Base-by-base conservation (phyloP, 1,140 invertebrate species). In the Danaus plexippus region DNA sequence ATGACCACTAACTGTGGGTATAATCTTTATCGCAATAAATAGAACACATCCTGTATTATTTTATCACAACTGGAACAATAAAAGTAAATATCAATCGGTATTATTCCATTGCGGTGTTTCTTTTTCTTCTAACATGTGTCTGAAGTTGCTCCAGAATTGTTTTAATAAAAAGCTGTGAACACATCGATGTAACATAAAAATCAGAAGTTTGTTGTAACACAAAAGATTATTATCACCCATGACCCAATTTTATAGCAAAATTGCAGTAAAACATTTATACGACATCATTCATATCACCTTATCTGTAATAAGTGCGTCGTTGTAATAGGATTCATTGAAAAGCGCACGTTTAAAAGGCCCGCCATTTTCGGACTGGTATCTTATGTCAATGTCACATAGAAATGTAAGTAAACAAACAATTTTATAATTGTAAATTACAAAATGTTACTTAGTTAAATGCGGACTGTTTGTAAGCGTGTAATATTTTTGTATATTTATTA, bases 51-150 rank as follows among this genome's bases (percentile, higher is more conserved):
- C 69, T 69, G 57, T 6, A 57, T 51, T 69, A 57, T 44, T 57
- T 71, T 71, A 74, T 72, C 68, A 66, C 59, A 75, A 66, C 51
- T 73, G 67, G 69, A 65, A 47, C 68, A 66, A 60, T 32, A 32
- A 32, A 32, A 32, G 22, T 32, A 32, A 32, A 32, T 32, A 32
- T 4, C 22, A 32, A 32, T 32, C 22, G 22, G 22, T 32, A 32
- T 7, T 32, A 18, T 43, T 52, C 50, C 40, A 43, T 15, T 12
- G 8, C 41, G 41, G 43, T 52, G n/a, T 10, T 32, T 32, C 22
- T 32, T 10, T 32, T 43, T 52, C 5, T 22, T 52, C 18, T 15
- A 11, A 43, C 50, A 52, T 9, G 13, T 52, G 18, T 11, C 11
- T 1, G 11, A 32, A 18, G 7, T 48, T 22, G 9, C 22, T 6